Conservation (phyloP, 1,140 invertebrate genomes). For the Penaeus chinensis region DNA sequence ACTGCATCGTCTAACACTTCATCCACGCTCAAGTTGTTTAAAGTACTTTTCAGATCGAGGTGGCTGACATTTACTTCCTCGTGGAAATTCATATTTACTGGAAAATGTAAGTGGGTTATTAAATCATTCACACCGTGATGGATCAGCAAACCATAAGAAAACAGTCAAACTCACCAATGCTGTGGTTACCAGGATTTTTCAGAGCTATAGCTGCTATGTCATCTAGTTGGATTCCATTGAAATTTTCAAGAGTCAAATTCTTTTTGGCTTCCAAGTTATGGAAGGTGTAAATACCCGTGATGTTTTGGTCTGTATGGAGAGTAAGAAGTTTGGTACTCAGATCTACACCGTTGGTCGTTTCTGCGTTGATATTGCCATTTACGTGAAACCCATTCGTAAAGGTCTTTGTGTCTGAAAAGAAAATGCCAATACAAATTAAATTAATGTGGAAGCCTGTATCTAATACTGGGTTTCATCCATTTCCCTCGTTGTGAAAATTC, state of each 20-base stretch:
- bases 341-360: constrained; percentile 23
- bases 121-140: not conserved
- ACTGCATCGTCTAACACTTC: not conserved
- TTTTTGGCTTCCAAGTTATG: constrained; percentile 14
- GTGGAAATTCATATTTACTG: constrained; percentile 28
- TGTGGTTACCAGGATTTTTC: too few species aligned
- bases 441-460: too few species aligned
- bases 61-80: not conserved
- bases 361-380: constrained; percentile 11
- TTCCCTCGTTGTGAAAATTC: not conserved
- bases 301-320: constrained; percentile 34
- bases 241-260: not conserved
- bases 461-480: too few species aligned
- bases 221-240: constrained; percentile 29
- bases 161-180: too few species aligned
- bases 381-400: constrained; percentile 20
- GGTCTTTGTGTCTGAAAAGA: constrained; percentile 25
- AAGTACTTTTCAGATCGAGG: not conserved
- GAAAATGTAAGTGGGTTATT: not conserved
- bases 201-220: not conserved
- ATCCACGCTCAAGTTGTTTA: not conserved
- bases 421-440: not conserved
- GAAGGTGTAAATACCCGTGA: constrained; percentile 32
- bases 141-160: not conserved
- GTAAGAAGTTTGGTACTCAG: constrained; percentile 18